Evolutionary conservation across 2,888 invertebrate species (phyloP).

Genomic region (Cataglyphis altisquamis): DNA sequence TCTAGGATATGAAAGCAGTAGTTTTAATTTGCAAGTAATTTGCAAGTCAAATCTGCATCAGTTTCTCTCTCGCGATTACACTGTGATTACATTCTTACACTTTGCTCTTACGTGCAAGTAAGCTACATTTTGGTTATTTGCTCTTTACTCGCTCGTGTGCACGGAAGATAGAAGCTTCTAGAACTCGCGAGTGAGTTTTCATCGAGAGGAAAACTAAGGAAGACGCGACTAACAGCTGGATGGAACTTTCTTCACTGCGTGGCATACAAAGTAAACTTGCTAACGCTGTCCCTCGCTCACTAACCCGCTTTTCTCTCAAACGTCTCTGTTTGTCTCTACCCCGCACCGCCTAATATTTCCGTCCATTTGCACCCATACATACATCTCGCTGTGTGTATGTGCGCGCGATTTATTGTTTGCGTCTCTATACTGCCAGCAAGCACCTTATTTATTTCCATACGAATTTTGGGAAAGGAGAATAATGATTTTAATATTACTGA

Average conservation of each 20-base stretch:
- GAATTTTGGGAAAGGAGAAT: constrained; percentile 69
- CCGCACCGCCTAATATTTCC: constrained; percentile 75
- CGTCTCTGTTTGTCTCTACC: constrained; percentile 28
- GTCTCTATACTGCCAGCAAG: constrained; percentile 57
- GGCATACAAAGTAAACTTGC: constrained; percentile 68
- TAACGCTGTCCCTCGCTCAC: constrained; percentile 64
- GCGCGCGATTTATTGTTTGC: constrained; percentile 70
- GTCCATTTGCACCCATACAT: constrained; percentile 73
- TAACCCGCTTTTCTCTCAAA: constrained; percentile 29
- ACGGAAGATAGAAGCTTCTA: constrained; percentile 32
- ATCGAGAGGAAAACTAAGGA: constrained; percentile 54
- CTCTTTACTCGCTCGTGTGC: constrained; percentile 32
- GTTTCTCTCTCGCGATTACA: background rate
- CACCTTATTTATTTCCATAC: constrained; percentile 74
- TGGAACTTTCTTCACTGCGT: constrained; percentile 56
- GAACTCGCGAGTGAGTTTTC: constrained; percentile 51
- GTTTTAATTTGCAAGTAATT: background rate
- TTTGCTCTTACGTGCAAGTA: background rate
- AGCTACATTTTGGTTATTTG: constrained; percentile 36
- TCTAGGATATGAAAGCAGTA: background rate
- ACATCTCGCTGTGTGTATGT: constrained; percentile 59
- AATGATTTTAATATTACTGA: constrained; percentile 75
- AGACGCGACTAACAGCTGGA: constrained; percentile 59
- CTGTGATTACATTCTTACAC: constrained; percentile 3
- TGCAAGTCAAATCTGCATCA: background rate